Evolutionary conservation across 2,797 vertebrate species (phyloP), one percentile per base, ranked within the genome.

Genomic region (Meriones psammophilus): DNA sequence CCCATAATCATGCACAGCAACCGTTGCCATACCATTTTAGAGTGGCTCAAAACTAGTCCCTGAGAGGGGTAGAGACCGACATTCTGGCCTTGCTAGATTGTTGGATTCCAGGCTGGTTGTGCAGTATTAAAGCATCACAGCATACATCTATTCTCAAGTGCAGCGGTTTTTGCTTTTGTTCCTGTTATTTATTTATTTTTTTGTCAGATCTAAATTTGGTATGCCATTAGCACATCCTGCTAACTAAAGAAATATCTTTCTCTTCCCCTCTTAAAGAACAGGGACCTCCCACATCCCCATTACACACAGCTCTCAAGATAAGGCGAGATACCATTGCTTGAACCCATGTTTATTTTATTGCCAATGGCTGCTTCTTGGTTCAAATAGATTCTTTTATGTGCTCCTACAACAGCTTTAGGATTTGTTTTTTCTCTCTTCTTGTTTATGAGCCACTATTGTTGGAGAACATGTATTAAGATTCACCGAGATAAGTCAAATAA

Each of bases 401-500:
- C 36, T 28, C 9, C 74, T n/a, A 36, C 56, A 56, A 86, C 64
- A 18, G 4, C 18, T 68, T 28, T 56, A 60, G 58, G 71, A 68
- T 78, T 94, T 77, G 15, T 0, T 62, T 69, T 89, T 76, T 79
- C 3, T 60, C 26, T 84, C 58, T 92, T 95, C 56, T 17, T 46
- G n/a, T 4, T 68, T 86, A 66, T 36, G 84, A 80, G 36, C 10
- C 8, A 89, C 39, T 28, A 15, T 56, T 92, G 90, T 83, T 36
- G 36, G 79, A n/a, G 73, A 94, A 93, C 60, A 58, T 54, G 56
- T 90, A 39, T 30, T 69, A 79, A 42, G 1, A 50, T 5, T 8
- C 14, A 74, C 28, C 15, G 66, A 74, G 87, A 95, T 13, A 92
- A 83, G 64, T 94, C 93, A 74, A 96, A n/a, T 14, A 92, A 79